Conservation (phyloP, 1,140 invertebrate species). For the Hydropsyche tenuis region DNA sequence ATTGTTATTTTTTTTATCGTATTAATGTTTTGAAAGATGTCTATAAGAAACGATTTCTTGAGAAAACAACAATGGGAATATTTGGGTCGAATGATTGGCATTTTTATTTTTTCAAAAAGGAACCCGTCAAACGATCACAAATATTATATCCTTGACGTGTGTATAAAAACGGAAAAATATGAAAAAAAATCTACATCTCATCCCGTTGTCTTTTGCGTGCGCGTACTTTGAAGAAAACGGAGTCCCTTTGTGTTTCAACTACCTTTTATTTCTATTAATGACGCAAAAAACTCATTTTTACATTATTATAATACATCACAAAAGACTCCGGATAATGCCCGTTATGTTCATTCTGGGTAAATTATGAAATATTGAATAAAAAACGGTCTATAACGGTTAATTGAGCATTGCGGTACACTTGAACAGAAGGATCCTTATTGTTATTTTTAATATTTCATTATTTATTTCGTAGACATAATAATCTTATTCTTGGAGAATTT, state of each 20-base stretch:
- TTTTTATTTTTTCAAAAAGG: conserved; percentile 35
- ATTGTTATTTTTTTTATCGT: no score
- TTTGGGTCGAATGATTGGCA: conserved; percentile 48
- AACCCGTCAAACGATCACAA: conserved; percentile 41
- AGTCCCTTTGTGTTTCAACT: neutral
- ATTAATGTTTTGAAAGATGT: conserved; percentile 1
- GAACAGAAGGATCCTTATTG: neutral
- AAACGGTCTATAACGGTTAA: conserved; percentile 17
- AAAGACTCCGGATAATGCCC: conserved; percentile 17
- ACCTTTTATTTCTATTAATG: conserved; percentile 22
- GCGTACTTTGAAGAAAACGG: neutral
- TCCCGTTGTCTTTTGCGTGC: conserved; percentile 16
- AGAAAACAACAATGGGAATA: conserved; percentile 21
- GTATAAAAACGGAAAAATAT: conserved; percentile 30
- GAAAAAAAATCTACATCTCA: conserved; percentile 9
- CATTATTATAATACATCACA: conserved; percentile 14
- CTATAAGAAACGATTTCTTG: neutral
- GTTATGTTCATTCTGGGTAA: neutral
- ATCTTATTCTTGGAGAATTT: no score
- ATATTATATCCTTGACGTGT: conserved; percentile 31
- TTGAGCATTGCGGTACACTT: conserved; percentile 10
- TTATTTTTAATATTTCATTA: conserved; percentile 7
- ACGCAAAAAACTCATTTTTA: conserved; percentile 15
- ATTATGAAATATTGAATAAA: conserved; percentile 3
- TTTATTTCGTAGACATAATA: neutral